A percentile compares a stretch with the other conserved stretches of the same genome.
phyloP scores from a whole-genome alignment of 2,113 vertebrate genomes.

The Spea multiplicata region DNA sequence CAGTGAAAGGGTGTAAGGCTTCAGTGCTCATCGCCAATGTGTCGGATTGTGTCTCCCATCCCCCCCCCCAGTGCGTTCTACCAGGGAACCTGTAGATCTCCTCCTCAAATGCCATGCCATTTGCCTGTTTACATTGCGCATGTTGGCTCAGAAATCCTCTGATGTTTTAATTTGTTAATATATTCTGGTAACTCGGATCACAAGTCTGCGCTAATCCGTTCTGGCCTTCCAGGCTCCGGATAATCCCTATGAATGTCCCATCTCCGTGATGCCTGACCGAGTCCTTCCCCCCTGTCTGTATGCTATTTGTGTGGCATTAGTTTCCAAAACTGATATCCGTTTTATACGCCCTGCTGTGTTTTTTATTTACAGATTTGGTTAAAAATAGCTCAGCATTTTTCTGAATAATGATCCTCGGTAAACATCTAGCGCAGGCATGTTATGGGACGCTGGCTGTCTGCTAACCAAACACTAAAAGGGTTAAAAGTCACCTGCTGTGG shows the following conservation, averaged over 20 bases:
- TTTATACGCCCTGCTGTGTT: background rate
- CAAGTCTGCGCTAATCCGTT: constrained; percentile 55
- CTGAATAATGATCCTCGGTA: too few species aligned
- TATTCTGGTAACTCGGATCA: constrained; percentile 51
- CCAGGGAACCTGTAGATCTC: background rate
- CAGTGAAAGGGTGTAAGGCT: too few species aligned
- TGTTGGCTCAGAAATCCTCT: constrained; percentile 53
- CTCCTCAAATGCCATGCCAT: constrained; percentile 28
- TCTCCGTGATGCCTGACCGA: constrained; percentile 52
- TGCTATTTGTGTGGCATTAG: constrained; percentile 19
- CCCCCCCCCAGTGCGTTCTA: too few species aligned
- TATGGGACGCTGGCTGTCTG: too few species aligned
- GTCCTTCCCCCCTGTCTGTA: constrained; percentile 43
- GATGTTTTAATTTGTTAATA: constrained; percentile 54
- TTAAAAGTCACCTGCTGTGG: too few species aligned
- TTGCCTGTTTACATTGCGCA: constrained; percentile 50
- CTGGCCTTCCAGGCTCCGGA: constrained; percentile 56
- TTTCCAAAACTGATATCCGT: background rate
- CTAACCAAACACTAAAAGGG: too few species aligned
- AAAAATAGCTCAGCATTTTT: too few species aligned
- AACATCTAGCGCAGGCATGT: too few species aligned
- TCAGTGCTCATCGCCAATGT: too few species aligned
- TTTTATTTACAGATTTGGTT: background rate
- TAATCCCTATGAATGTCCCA: constrained; percentile 58
- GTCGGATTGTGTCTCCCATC: too few species aligned